Evolutionary conservation across 2,113 vertebrate species (phyloP), one percentile per base, ranked within the genome.

Genomic region (Notarius lentiginosus): DNA sequence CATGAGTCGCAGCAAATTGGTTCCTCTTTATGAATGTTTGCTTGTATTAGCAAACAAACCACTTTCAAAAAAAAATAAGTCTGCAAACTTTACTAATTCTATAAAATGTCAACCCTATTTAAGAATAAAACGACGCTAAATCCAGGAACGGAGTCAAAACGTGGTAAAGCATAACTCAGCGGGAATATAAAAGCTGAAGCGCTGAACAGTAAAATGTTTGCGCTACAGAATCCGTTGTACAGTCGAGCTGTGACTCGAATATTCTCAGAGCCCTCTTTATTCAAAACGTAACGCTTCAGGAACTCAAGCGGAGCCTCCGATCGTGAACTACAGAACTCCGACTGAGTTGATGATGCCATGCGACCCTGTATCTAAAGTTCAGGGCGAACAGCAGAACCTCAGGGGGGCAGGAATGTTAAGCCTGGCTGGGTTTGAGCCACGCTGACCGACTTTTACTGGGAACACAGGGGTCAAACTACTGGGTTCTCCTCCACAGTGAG

Each of bases 291-390:
- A 55, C 7, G n/a, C 24, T 58, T 47, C 22, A 47, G 14, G 7
- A 63, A 49, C 83, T 76, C 34, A n/a, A 76, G 41, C 72, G 12
- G 56, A 76, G 47, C 4, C 34, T 41, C 34, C 34, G 34, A 41
- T 14, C 22, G 30, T 76, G 8, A 51, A 22, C 17, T 41, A 9
- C 18, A n/a, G 30, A 75, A 65, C 72, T 27, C 73, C 84, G 5
- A 63, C n/a, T 2, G 41, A 79, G 72, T 84, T 84, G 49, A 84
- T 27, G 24, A 84, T 76, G 55, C 22, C 70, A 20, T 20, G 58
- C 58, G 34, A 15, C 10, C 11, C 70, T n/a, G 20, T 58, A 47
- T 76, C 83, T 61, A 72, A 77, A 85, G 73, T 85, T 53, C 55
- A 51, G 72, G 58, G 77, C 58, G 7, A 77, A 77, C 72, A 20